Evolutionary conservation across 2,113 vertebrate genomes (phyloP).

Genomic region (Oceanites oceanicus): DNA sequence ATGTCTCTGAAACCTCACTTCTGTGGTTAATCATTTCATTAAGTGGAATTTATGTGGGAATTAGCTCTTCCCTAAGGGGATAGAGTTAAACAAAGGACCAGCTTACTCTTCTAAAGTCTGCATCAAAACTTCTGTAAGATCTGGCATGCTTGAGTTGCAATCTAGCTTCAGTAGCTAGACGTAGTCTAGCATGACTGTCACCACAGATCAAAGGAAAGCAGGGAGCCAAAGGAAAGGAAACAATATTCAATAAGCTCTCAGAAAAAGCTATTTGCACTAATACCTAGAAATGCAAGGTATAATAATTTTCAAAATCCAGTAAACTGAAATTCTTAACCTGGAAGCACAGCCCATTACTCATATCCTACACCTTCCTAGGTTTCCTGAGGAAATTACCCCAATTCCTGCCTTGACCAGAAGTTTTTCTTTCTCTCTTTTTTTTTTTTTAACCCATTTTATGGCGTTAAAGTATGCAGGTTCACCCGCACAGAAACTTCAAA

Average conservation of each 20-base stretch:
- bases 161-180: neutral
- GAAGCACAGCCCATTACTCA: neutral
- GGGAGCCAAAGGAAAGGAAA: neutral
- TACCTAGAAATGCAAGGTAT: neutral
- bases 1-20: neutral
- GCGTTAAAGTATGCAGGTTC: neutral
- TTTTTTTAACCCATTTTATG: neutral
- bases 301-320: neutral
- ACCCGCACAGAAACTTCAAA: neutral
- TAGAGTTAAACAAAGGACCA: neutral
- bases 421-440: neutral
- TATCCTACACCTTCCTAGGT: conserved; percentile 11
- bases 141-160: neutral
- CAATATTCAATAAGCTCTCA: neutral
- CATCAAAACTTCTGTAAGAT: neutral
- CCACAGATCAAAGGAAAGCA: neutral
- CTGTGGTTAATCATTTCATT: neutral
- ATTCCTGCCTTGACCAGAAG: conserved; percentile 14
- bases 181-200: neutral
- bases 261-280: neutral
- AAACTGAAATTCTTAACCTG: conserved; percentile 10
- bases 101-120: neutral
- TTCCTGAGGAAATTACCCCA: conserved; percentile 52
- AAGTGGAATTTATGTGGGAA: neutral
- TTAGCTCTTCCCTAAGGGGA: neutral